Evolutionary conservation across 2,113 vertebrate genomes (phyloP).

Genomic region (Xenus cinereus): DNA sequence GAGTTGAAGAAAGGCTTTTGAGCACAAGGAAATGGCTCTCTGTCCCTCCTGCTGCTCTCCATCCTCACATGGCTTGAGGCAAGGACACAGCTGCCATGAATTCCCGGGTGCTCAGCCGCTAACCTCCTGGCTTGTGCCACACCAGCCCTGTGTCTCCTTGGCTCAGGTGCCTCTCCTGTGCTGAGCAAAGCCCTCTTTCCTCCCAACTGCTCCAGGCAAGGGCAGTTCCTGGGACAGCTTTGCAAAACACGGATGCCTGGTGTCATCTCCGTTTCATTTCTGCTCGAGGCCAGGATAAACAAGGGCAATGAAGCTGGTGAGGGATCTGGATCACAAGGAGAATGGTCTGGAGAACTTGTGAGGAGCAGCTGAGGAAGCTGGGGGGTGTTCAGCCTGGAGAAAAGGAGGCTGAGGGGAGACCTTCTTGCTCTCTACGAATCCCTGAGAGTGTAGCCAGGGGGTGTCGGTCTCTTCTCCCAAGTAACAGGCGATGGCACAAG

Average conservation of each 20-base stretch:
- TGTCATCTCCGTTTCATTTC: accelerated
- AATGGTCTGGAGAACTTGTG: no score
- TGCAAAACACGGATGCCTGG: accelerated
- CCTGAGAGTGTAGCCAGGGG: no score
- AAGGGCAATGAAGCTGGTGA: no score
- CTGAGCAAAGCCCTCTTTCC: neutral
- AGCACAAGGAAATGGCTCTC: neutral
- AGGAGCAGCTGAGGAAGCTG: no score
- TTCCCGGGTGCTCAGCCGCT: neutral
- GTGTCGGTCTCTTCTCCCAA: no score
- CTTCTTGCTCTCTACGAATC: no score
- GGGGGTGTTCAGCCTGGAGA: no score
- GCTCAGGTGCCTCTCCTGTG: neutral
- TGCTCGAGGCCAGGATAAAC: neutral
- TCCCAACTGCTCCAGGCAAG: neutral
- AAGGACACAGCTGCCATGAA: neutral
- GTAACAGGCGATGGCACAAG: no score
- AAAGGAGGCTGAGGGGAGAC: no score
- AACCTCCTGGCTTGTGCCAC: neutral
- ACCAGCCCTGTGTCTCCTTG: neutral
- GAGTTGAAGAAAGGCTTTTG: neutral
- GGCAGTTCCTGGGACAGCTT: neutral
- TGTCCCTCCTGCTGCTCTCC: neutral
- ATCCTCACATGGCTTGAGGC: neutral
- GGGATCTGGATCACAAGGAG: no score